Conservation (phyloP, 2,113 vertebrate genomes). For the Perccottus glenii region DNA sequence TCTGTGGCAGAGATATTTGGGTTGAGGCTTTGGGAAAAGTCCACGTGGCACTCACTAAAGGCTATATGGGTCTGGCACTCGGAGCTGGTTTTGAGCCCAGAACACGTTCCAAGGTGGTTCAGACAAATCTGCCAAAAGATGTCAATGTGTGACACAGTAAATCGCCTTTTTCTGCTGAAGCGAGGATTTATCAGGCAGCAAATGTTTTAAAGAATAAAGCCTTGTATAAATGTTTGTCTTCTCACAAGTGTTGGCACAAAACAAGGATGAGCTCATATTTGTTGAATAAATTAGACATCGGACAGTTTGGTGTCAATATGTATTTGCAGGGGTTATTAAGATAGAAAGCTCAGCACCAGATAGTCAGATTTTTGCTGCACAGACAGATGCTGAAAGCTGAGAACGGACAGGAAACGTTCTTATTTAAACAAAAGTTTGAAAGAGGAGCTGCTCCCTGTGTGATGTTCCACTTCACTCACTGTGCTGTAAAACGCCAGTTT, state of each 20-base stretch:
- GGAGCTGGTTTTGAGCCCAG: conserved; percentile 48
- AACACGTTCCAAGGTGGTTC: conserved; percentile 58
- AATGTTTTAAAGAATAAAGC: conserved; percentile 24
- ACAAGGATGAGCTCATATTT: background rate
- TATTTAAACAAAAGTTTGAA: conserved; percentile 43
- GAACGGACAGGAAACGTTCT: conserved; percentile 25
- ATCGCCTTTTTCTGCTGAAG: conserved; percentile 66
- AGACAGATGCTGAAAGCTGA: conserved; percentile 17
- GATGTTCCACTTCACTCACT: conserved; percentile 41
- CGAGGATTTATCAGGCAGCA: conserved; percentile 37
- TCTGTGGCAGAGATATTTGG: conserved; percentile 65
- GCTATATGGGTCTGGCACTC: conserved; percentile 55
- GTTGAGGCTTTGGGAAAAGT: conserved; percentile 63
- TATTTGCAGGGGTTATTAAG: background rate
- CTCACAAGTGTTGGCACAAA: conserved; percentile 3
- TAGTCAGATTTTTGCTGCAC: conserved; percentile 43
- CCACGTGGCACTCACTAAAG: conserved; percentile 63
- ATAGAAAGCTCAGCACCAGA: conserved; percentile 31
- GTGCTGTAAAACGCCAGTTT: conserved; percentile 59
- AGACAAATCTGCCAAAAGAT: conserved; percentile 59
- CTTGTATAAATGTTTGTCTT: conserved; percentile 2
- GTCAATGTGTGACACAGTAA: conserved; percentile 66
- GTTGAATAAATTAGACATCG: background rate
- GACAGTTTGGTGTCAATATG: background rate
- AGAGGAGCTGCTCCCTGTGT: conserved; percentile 14